Conservation (phyloP, 2,888 invertebrate genomes). For the Volucella inanis region DNA sequence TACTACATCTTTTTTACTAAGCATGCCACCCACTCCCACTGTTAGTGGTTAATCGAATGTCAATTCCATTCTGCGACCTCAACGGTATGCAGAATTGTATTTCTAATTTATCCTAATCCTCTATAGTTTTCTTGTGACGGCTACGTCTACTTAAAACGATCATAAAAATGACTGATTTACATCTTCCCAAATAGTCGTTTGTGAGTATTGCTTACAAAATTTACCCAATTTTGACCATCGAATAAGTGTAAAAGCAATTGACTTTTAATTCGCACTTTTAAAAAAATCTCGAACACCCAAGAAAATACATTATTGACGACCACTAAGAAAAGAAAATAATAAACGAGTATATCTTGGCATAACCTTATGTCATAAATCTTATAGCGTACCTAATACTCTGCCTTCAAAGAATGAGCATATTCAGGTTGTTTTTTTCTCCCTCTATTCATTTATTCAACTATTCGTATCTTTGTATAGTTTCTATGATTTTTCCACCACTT, state of each 20-base stretch:
- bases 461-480: slow-evolving; percentile 34
- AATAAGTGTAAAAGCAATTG: neutral
- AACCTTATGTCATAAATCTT: slow-evolving; percentile 59
- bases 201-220: neutral
- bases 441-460: slow-evolving; percentile 34
- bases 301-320: slow-evolving; percentile 7
- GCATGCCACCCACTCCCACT: no score
- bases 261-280: neutral
- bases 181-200: no score
- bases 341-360: neutral
- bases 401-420: slow-evolving; percentile 24
- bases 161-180: no score
- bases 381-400: slow-evolving; percentile 66
- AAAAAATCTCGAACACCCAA: slow-evolving; percentile 2
- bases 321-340: neutral
- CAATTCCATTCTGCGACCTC: no score
- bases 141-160: no score
- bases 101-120: no score
- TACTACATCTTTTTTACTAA: no score
- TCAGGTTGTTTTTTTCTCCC: slow-evolving; percentile 36
- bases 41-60: no score
- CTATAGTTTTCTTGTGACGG: no score
- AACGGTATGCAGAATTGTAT: no score
- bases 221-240: neutral
- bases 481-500: slow-evolving; percentile 19